Conservation (phyloP, 2,888 invertebrate genomes). For the Apamea epomidion region DNA sequence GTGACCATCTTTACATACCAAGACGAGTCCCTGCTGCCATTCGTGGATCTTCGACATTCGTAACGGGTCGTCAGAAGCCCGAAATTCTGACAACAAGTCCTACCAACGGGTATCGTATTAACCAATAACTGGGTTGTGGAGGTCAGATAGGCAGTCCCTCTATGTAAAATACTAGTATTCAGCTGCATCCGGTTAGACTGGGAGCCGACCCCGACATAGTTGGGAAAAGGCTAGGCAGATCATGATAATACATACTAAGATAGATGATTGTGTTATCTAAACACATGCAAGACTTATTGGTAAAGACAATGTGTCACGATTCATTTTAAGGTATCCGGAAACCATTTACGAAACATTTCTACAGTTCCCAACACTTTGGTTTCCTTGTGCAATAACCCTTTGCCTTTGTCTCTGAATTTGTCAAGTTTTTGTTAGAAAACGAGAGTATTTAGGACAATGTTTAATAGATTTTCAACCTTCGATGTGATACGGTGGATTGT, state of each 20-base stretch:
- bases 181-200: no score
- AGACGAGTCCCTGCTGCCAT: no score
- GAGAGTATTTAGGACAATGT: conserved; percentile 49
- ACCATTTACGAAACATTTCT: conserved; percentile 37
- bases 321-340: conserved; percentile 35
- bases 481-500: conserved; percentile 49
- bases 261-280: background rate
- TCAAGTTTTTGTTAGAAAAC: conserved; percentile 55
- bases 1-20: no score
- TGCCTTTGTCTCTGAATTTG: conserved; percentile 48
- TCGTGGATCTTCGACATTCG: no score
- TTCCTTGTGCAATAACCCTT: conserved; percentile 49
- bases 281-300: conserved; percentile 14
- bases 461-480: conserved; percentile 58
- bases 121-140: no score
- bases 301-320: conserved; percentile 28
- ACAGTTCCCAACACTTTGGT: conserved; percentile 26
- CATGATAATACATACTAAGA: background rate
- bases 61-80: no score
- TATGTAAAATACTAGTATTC: no score
- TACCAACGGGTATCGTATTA: no score
- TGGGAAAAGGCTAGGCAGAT: no score
- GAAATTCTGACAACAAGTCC: no score
- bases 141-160: no score
- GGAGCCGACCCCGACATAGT: no score